Evolutionary conservation across 2,113 vertebrate species (phyloP).

Genomic region (Ammodytes dubius): DNA sequence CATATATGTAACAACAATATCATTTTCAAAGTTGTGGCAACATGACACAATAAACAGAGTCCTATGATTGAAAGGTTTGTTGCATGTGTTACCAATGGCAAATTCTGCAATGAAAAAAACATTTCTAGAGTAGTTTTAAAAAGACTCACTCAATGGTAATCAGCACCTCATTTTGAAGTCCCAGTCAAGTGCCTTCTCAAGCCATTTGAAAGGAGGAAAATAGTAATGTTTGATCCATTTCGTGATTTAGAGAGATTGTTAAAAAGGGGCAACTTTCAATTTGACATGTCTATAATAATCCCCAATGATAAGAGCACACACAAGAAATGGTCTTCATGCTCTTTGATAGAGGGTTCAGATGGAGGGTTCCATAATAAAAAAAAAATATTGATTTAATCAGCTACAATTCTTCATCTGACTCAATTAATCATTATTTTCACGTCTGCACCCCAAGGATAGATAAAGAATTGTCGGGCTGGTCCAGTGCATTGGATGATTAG

Average conservation of each 20-base stretch:
- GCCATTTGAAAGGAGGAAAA: slow-evolving; percentile 3
- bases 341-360: slow-evolving; percentile 35
- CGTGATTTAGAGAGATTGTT: slow-evolving; percentile 20
- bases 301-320: background rate
- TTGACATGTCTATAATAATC: slow-evolving; percentile 18
- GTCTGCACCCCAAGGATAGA: slow-evolving; percentile 61
- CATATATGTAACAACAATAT: background rate
- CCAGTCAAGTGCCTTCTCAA: background rate
- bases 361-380: slow-evolving; percentile 33
- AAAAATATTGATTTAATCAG: slow-evolving; percentile 65
- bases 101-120: background rate
- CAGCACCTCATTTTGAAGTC: background rate
- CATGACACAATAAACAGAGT: too few species aligned
- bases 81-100: slow-evolving; percentile 6
- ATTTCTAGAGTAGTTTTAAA: background rate
- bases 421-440: slow-evolving; percentile 72
- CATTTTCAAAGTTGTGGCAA: background rate
- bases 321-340: background rate
- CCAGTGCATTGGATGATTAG: slow-evolving; percentile 71
- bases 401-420: slow-evolving; percentile 50
- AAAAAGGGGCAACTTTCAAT: slow-evolving; percentile 4
- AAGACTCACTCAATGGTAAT: background rate
- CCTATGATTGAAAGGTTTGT: background rate
- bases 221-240: slow-evolving; percentile 1
- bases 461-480: slow-evolving; percentile 67